A percentile compares a stretch with the other conserved stretches of the same genome.
These are phyloP conservation scores for Enteromius argenteus DNA, from an alignment of 2,797 vertebrate genomes.

Conservation along the genomic window DNA sequence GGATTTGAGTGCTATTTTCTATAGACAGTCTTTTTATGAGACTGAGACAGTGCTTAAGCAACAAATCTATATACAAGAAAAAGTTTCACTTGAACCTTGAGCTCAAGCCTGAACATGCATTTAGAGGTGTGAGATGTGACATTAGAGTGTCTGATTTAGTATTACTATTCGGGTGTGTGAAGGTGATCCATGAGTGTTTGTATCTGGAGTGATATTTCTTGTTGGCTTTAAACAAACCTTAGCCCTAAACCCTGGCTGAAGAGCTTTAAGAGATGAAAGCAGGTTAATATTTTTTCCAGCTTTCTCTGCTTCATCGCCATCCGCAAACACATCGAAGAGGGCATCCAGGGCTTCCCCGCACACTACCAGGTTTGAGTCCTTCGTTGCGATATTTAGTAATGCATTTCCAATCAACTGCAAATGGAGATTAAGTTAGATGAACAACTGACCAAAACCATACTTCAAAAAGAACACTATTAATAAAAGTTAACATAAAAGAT, in stretches of 20 bases:
- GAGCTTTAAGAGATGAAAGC: conserved; percentile 85
- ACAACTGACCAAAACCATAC: not conserved
- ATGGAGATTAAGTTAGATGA: not conserved
- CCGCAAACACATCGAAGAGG: conserved; percentile 95
- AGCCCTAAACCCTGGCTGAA: conserved; percentile 92
- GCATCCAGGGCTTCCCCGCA: conserved; percentile 94
- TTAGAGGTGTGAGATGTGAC: not conserved
- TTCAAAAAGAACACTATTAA: not conserved
- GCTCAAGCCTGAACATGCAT: conserved; percentile 5
- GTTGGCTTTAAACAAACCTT: conserved; percentile 80
- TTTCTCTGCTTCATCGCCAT: conserved; percentile 90
- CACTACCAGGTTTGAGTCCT: conserved; percentile 88
- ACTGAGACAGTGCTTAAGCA: conserved; percentile 9
- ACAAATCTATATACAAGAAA: not conserved
- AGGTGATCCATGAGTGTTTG: not conserved
- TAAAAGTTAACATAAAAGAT: not conserved
- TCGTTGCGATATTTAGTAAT: conserved; percentile 88
- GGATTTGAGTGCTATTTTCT: not conserved
- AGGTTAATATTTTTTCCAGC: conserved; percentile 87
- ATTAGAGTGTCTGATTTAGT: not conserved
- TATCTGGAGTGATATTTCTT: not conserved
- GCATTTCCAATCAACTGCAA: conserved; percentile 90
- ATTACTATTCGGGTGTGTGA: conserved; percentile 4
- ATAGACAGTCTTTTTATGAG: conserved; percentile 8
- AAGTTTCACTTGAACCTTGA: not conserved